These are phyloP conservation scores for Oncorhynchus tshawytscha DNA, from an alignment of 2,113 vertebrate species.

Conservation along the genomic window DNA sequence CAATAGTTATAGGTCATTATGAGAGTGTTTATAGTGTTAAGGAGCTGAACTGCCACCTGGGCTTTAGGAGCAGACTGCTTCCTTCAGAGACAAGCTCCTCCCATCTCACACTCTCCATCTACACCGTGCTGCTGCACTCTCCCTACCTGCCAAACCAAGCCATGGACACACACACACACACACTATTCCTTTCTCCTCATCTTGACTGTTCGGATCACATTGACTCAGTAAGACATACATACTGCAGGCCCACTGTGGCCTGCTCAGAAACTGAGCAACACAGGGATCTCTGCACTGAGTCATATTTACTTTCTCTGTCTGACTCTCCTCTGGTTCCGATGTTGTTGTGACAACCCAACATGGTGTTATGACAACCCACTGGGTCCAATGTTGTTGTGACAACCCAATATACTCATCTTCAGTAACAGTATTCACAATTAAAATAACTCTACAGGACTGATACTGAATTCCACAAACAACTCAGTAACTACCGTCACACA, in stretches of 20 bases:
- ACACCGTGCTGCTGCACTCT: constrained; percentile 50
- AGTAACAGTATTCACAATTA: no score
- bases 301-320: no score
- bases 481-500: no score
- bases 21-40: background rate
- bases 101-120: constrained; percentile 70
- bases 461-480: no score
- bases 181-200: background rate
- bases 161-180: no score
- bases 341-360: no score
- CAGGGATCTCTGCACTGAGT: background rate
- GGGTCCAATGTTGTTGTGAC: no score
- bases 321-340: no score
- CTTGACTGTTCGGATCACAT: background rate
- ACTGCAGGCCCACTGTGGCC: background rate
- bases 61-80: constrained; percentile 43
- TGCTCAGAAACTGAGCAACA: background rate
- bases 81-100: constrained; percentile 70
- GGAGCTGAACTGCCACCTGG: constrained; percentile 3
- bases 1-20: no score
- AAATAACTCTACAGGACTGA: no score
- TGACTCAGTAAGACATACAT: background rate
- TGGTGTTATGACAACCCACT: no score
- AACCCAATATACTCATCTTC: no score
- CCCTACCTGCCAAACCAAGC: constrained; percentile 36